Evolutionary conservation across 2,888 invertebrate species (phyloP), one percentile per base, ranked within the genome.

Genomic region (Autographa pulchrina): DNA sequence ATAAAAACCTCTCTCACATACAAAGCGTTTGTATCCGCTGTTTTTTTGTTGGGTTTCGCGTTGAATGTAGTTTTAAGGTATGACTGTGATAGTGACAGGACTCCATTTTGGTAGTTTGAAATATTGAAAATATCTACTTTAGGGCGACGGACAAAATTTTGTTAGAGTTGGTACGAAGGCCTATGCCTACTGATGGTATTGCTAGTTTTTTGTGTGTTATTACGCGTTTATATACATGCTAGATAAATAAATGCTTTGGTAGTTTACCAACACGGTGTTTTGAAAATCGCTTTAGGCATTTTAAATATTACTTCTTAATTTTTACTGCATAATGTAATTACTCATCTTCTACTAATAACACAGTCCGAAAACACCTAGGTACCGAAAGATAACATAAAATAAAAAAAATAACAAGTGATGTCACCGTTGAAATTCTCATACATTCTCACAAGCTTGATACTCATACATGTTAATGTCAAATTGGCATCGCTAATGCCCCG

Each of bases 11-110:
- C 13, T 52, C 59, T 64, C 43, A 71, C 70, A 79, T 75, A 73
- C 62, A 70, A 75, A 75, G 11, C 58, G 18, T 20, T 16, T 69
- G 62, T 74, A 65, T 73, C 75, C 70, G 68, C 48, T 62, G 72
- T 71, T 25, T 70, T 56, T 58, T 58, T 67, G 56, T 31, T 31
- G 0, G 13, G 52, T 63, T 25, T 54, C n/a, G 14, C 5, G 16
- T 48, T 48, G 48, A 48, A 48, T 48, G n/a, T 48, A 16, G 48
- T n/a, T 48, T 16, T 48, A n/a, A 48, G 7, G 16, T 48, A 6
- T 2, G n/a, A n/a, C 11, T 11, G 38, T 11, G 38, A 38, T 38
- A 11, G 48, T 16, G n/a, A 14, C 48, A 7, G n/a, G 5, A n/a
- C 8, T 5, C 48, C n/a, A 6, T 32, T 35, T 35, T 35, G 18